Evolutionary conservation across 1,140 invertebrate species (phyloP), one percentile per base, ranked within the genome.

Genomic region (Cydia pomonella): DNA sequence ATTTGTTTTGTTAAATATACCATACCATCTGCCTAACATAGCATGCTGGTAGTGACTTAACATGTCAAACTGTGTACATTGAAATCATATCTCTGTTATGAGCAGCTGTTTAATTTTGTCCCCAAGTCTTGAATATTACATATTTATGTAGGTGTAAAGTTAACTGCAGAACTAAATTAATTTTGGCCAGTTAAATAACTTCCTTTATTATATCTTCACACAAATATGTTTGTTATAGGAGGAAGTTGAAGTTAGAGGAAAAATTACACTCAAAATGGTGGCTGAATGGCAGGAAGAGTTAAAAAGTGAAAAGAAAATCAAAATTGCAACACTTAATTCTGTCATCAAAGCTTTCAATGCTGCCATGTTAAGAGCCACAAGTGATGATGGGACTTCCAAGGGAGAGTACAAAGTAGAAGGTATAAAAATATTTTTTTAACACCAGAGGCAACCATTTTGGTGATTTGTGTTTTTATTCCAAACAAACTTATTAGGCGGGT

Each of bases 301-400:
- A 71, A 93, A 95, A 83, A 95, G 93, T 80, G 95, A 97, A 78
- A 94, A 94, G 75, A 97, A 97, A 92, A 95, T 95, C 53, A 92
- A 93, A 75, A 93, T 94, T 41, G 94, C 93, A 75, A 95, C 95
- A 59, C 94, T 97, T 16, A 95, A 94, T 74, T 93, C 93, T 78
- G 94, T 95, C 0, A 94, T 96, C 1, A 95, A 96, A 83, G 96
- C 95, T 21, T 97, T 97, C 79, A 96, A 96, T 92, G 96, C 96
- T 23, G 96, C 96, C 2, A 89, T 97, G 80, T 81, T 95, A 72
- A 94, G 94, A 82, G 94, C 96, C 3, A 93, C 94, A 5, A 94
- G 93, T 77, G 94, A 95, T 77, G 93, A 94, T 79, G 93, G 94
- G 1, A 85, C 91, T 62, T 93, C 88, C 76, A 84, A 84, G 72